Conservation (phyloP, 2,113 vertebrate genomes). For the Rostratula benghalensis region DNA sequence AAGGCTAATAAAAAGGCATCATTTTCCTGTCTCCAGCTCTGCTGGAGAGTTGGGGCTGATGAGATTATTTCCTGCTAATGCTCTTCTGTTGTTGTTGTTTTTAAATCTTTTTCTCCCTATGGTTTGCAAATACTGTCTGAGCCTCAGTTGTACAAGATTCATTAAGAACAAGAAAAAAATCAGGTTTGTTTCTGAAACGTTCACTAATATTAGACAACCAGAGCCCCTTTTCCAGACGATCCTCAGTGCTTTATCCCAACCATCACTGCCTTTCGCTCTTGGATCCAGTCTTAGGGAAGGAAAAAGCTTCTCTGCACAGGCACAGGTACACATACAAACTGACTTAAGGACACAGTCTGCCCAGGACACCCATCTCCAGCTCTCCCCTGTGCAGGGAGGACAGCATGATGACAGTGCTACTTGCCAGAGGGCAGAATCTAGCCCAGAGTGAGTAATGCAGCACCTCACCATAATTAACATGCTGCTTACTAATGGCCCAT, state of each 20-base stretch:
- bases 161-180: slow-evolving; percentile 10
- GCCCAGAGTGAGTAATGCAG: slow-evolving; percentile 17
- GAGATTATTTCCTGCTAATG: slow-evolving; percentile 71
- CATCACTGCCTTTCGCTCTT: not conserved
- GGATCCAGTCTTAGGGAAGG: not conserved
- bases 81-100: slow-evolving; percentile 63
- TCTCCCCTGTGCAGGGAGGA: not conserved
- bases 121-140: slow-evolving; percentile 68
- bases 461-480: slow-evolving; percentile 47
- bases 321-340: not conserved
- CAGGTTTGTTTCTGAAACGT: not conserved
- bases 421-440: slow-evolving; percentile 31
- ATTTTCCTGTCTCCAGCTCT: slow-evolving; percentile 72
- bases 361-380: accelerated
- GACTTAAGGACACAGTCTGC: not conserved
- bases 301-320: not conserved
- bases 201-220: not conserved
- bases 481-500: slow-evolving; percentile 25
- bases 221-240: not conserved
- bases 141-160: slow-evolving; percentile 2
- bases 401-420: not conserved
- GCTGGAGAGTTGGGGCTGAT: slow-evolving; percentile 69
- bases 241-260: not conserved
- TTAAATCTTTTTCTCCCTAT: slow-evolving; percentile 32
- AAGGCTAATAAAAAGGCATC: slow-evolving; percentile 76